Evolutionary conservation across 2,888 invertebrate genomes (phyloP).

Genomic region (Tipula lateralis): DNA sequence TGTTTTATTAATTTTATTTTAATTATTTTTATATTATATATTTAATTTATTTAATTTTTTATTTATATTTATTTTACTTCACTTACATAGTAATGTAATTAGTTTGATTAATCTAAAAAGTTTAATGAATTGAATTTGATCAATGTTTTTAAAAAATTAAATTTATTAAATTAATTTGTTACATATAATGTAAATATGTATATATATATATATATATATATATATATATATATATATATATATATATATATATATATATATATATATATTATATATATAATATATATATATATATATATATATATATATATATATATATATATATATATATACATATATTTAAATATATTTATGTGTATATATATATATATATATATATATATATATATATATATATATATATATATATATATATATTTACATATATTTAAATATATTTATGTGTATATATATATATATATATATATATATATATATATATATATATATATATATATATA

Average conservation of each 20-base stretch:
- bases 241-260: conserved; percentile 6
- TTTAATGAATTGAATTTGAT: too few species aligned
- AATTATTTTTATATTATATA: too few species aligned
- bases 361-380: not conserved
- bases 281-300: conserved; percentile 7
- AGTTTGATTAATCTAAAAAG: too few species aligned
- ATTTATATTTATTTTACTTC: too few species aligned
- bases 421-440: not conserved
- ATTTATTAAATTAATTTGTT: too few species aligned
- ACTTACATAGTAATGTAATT: too few species aligned
- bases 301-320: conserved; percentile 5
- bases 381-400: too few species aligned
- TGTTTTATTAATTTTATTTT: too few species aligned
- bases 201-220: conserved; percentile 25
- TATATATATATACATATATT: not conserved
- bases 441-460: not conserved
- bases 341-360: not conserved
- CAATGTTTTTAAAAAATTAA: too few species aligned
- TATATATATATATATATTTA: too few species aligned
- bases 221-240: conserved; percentile 26
- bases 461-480: not conserved
- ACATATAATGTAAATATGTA: too few species aligned
- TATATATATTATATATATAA: conserved; percentile 26
- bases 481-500: not conserved
- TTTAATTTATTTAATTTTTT: too few species aligned